Evolutionary conservation across 2,797 vertebrate species (phyloP), one percentile per base, ranked within the genome.

Genomic region (Bradypodion ventrale): DNA sequence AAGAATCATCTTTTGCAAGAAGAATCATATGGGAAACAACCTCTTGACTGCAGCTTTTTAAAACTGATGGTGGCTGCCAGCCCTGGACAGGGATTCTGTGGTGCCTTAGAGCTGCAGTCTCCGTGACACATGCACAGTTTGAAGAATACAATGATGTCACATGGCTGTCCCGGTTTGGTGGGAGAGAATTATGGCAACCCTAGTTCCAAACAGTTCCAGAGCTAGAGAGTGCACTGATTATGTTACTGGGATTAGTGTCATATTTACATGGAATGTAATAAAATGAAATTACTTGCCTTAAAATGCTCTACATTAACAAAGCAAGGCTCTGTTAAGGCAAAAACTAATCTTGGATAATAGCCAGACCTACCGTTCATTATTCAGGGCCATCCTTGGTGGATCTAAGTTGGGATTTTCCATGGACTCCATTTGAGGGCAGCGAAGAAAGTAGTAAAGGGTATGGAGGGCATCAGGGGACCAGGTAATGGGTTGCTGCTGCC

Each of bases 381-480:
- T 97, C 88, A 99, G 96, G 8, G 94, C 93, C 96, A 97, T 96
- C 90, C 95, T 93, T 0, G 97, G 97, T 13, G 97, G 97, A 89
- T 98, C 98, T 56, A 99, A 94, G 96, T 98, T 98, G 68, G 97
- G 98, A 81, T 98, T 98, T 91, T 99, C 98, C 96, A 97, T 95
- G 4, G 97, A 98, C 78, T 99, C 98, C 97, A 98, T 98, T 74
- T 98, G 97, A 27, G 97, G 97, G 65, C 96, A 97, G 79, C 97
- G 97, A n/a, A 99, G 95, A 96, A 98, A 99, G 94, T 99, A 99
- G 96, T 98, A 99, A 66, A 99, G 97, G 0, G 97, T 98, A 76
- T 97, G 97, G 2, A 99, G 97, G 82, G 98, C 97, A 0, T 97
- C 97, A 0, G 98, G 96, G 49, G 97, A 97, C 98, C 98, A 99